A percentile compares a stretch with the other conserved stretches of the same genome.
Conservation (phyloP, 2,888 invertebrate species). For the Scaptomyza flava region DNA sequence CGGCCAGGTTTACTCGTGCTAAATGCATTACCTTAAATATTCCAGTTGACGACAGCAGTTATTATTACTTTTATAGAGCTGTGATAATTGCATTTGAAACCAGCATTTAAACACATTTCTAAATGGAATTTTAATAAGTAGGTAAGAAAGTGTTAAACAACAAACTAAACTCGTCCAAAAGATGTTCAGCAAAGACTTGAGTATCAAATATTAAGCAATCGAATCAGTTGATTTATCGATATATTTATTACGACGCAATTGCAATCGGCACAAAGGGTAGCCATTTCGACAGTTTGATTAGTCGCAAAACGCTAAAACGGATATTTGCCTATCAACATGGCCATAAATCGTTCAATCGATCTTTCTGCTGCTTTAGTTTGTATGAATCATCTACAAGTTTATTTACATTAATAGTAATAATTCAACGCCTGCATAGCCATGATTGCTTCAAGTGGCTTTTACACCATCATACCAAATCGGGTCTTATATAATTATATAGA, state of each 20-base stretch:
- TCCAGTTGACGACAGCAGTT: neutral
- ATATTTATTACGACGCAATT: slow-evolving; percentile 7
- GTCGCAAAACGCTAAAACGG: slow-evolving; percentile 48
- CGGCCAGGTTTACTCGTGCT: neutral
- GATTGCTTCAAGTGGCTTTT: slow-evolving; percentile 52
- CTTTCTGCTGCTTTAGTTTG: neutral
- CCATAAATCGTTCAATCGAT: slow-evolving; percentile 64
- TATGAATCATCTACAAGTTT: slow-evolving; percentile 60
- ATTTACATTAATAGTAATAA: slow-evolving; percentile 36
- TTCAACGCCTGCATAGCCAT: slow-evolving; percentile 62
- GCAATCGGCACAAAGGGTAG: slow-evolving; percentile 17
- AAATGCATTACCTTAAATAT: neutral
- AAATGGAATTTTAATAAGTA: neutral
- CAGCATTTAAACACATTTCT: neutral
- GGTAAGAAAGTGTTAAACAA: neutral
- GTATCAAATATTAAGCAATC: slow-evolving; percentile 4
- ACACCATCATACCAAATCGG: slow-evolving; percentile 63
- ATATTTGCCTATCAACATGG: slow-evolving; percentile 72
- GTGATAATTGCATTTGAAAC: slow-evolving; percentile 1
- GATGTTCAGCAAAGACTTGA: neutral
- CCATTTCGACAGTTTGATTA: slow-evolving; percentile 32
- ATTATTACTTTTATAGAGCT: neutral
- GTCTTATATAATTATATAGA: slow-evolving; percentile 70
- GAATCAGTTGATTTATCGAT: slow-evolving; percentile 47
- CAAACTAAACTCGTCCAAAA: too few species aligned